Percentiles rank a stretch among this genome's conserved stretches.
Evolutionary conservation across 2,797 vertebrate species (phyloP).

Genomic region (Pterois miles): DNA sequence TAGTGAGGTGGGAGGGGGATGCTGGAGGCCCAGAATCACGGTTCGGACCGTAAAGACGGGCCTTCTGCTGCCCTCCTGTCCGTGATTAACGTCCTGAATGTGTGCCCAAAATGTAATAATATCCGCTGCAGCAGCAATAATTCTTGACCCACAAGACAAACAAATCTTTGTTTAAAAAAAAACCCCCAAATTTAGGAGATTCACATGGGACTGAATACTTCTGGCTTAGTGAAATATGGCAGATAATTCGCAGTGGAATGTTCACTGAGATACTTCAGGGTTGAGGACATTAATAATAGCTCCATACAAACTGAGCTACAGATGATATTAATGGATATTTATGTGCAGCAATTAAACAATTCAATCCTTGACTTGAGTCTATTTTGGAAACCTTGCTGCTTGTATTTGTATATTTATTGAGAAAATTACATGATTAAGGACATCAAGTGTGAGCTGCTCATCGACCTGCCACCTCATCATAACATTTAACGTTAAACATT

Average conservation of each 20-base stretch:
- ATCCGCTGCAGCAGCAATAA: conserved; percentile 13
- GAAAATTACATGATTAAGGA: not conserved
- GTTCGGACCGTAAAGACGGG: conserved; percentile 2
- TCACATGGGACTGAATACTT: conserved; percentile 15
- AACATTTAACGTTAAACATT: not conserved
- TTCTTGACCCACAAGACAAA: conserved; percentile 31
- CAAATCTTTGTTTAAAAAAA: not conserved
- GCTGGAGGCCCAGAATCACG: not conserved
- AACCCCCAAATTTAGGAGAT: not conserved
- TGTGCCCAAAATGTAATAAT: conserved; percentile 14
- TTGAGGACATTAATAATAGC: not conserved
- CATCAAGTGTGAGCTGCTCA: not conserved
- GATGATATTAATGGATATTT: not conserved
- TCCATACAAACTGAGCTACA: not conserved
- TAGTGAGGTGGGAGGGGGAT: conserved; percentile 64
- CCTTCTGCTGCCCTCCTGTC: not conserved
- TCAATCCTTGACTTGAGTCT: not conserved
- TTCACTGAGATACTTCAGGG: not conserved
- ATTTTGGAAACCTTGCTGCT: not conserved
- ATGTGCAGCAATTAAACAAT: not conserved
- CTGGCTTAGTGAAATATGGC: not conserved
- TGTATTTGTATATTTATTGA: not conserved
- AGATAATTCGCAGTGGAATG: not conserved
- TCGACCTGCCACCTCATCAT: not conserved
- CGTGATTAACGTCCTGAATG: conserved; percentile 7